Conservation (phyloP, 2,113 vertebrate genomes). For the Dicrurus megarhynchus region DNA sequence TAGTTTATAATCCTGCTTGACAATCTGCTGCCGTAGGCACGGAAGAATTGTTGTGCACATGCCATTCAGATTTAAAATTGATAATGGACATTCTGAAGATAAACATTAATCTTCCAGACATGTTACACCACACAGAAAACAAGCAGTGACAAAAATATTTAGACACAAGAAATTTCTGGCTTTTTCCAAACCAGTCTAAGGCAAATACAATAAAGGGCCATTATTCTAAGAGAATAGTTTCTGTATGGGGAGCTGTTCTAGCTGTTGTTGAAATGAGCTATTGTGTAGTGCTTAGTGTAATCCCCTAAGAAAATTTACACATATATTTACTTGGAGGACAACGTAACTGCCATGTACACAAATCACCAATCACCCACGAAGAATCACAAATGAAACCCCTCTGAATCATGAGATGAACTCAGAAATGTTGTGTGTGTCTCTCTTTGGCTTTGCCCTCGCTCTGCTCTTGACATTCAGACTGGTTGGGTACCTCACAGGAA, state of each 20-base stretch:
- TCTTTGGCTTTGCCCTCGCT: background rate
- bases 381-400: background rate
- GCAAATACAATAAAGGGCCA: background rate
- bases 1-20: background rate
- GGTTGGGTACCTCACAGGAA: background rate
- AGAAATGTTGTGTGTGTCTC: background rate
- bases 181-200: background rate
- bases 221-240: background rate
- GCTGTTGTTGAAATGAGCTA: background rate
- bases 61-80: conserved; percentile 6
- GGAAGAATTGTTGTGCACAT: background rate
- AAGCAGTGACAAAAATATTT: background rate
- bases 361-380: background rate
- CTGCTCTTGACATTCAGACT: background rate
- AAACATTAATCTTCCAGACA: conserved; percentile 2
- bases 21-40: background rate
- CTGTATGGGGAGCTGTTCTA: background rate
- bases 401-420: background rate
- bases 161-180: background rate
- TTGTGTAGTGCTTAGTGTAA: background rate
- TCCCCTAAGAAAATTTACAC: background rate
- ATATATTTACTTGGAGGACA: background rate
- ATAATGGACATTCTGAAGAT: conserved; percentile 19
- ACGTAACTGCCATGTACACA: background rate
- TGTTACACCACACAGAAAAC: background rate